Conservation (phyloP, 2,113 vertebrate species). For the Mustela lutreola region DNA sequence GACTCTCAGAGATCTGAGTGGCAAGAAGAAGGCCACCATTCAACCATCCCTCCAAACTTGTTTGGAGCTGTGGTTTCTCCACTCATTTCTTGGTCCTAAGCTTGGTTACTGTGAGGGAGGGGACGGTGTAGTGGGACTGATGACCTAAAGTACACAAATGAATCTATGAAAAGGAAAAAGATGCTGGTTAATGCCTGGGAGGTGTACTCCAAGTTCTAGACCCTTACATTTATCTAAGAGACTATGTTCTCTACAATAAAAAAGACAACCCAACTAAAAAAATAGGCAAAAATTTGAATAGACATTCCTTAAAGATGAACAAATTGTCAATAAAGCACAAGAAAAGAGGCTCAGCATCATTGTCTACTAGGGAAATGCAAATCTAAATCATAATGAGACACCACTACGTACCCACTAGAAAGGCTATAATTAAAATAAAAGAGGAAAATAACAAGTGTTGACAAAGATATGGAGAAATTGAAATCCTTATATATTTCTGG, state of each 20-base stretch:
- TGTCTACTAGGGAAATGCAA: background rate
- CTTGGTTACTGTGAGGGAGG: background rate
- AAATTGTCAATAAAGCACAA: background rate
- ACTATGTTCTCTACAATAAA: background rate
- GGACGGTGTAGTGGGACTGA: background rate
- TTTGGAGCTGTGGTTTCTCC: background rate
- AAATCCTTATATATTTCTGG: background rate
- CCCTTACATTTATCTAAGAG: background rate
- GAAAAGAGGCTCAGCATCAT: background rate
- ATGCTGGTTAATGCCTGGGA: background rate
- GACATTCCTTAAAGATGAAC: background rate
- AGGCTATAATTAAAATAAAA: background rate
- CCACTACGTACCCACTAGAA: background rate
- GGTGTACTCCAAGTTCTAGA: background rate
- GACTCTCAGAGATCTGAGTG: background rate
- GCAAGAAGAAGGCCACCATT: background rate
- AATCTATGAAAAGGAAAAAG: background rate
- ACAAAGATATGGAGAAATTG: background rate
- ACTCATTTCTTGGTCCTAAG: background rate
- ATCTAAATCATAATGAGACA: background rate
- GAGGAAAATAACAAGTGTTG: background rate
- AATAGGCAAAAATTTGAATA: background rate
- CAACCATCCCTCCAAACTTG: background rate
- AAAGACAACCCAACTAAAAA: background rate
- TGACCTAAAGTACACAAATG: background rate